Evolutionary conservation across 2,797 vertebrate species (phyloP).

Genomic region (Eulemur coronatus): DNA sequence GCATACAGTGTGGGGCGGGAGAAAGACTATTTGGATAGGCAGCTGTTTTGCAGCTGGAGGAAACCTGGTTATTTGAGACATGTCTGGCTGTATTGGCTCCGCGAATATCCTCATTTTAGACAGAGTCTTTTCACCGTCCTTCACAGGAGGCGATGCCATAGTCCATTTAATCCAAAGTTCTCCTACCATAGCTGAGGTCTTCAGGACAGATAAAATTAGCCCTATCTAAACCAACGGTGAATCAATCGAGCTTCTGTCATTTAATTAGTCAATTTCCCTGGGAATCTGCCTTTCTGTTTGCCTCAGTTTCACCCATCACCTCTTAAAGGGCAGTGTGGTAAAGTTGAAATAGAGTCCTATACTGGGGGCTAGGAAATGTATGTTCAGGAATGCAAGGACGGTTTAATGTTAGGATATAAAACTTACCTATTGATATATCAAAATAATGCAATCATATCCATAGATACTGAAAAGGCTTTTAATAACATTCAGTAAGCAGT

Average conservation of each 20-base stretch:
- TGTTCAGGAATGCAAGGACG: neutral
- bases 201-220: neutral
- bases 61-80: neutral
- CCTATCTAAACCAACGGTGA: neutral
- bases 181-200: neutral
- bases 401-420: neutral
- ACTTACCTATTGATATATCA: neutral
- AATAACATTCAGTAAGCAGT: neutral
- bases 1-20: fast-evolving
- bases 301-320: neutral
- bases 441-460: neutral
- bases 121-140: neutral
- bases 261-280: neutral
- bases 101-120: neutral
- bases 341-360: neutral
- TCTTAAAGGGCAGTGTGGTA: neutral
- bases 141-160: neutral
- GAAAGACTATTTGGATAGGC: no score
- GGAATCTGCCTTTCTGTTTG: neutral
- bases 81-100: neutral
- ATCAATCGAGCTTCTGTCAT: neutral
- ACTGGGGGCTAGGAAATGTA: neutral
- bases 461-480: neutral
- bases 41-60: neutral
- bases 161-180: neutral